These are phyloP conservation scores for Sebastes matsubarae DNA, from an alignment of 2,797 vertebrate species.

Conservation along the genomic window DNA sequence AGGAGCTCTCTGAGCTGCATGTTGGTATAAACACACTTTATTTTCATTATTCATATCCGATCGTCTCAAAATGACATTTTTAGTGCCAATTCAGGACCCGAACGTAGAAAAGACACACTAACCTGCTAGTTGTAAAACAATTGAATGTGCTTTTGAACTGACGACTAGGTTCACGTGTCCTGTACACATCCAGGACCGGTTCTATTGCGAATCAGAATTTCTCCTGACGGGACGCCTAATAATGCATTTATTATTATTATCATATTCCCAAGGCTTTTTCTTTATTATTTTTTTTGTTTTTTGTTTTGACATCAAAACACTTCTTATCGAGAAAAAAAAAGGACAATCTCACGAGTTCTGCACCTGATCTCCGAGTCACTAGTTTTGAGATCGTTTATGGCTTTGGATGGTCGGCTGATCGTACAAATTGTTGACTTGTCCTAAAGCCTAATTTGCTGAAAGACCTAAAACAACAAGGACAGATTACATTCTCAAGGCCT, in stretches of 20 bases:
- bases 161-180: constrained; percentile 32
- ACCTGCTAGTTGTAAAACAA: constrained; percentile 48
- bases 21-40: constrained; percentile 12
- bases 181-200: constrained; percentile 27
- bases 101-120: constrained; percentile 52
- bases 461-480: constrained; percentile 53
- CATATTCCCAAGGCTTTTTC: constrained; percentile 35
- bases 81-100: constrained; percentile 45
- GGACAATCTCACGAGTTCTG: constrained; percentile 55
- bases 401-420: constrained; percentile 62
- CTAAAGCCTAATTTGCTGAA: constrained; percentile 36
- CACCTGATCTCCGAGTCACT: constrained; percentile 64
- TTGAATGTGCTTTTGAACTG: constrained; percentile 68
- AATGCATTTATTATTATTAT: neutral
- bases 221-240: constrained; percentile 4
- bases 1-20: constrained; percentile 34
- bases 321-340: constrained; percentile 31
- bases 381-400: constrained; percentile 71
- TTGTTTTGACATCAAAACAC: constrained; percentile 62
- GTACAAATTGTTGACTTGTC: constrained; percentile 42
- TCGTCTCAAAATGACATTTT: constrained; percentile 39
- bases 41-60: constrained; percentile 6
- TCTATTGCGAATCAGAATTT: constrained; percentile 22
- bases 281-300: constrained; percentile 18
- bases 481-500: constrained; percentile 68